Evolutionary conservation across 2,888 invertebrate species (phyloP), one percentile per base, ranked within the genome.

Genomic region (Philaethria dido): DNA sequence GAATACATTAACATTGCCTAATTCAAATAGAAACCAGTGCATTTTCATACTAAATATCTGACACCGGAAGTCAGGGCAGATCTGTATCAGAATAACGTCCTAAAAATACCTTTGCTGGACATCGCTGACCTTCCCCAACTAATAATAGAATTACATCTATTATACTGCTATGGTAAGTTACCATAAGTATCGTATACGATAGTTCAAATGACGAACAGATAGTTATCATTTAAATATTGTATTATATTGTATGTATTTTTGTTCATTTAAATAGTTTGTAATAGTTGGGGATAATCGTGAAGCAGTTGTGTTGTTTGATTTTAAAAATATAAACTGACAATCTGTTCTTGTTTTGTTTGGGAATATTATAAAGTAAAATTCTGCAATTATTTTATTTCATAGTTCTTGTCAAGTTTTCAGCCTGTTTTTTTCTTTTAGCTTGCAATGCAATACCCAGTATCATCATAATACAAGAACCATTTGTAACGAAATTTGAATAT

Each of bases 61-160:
- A 44, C 68, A 55, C 68, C 64, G 64, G 68, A 68, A 50, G 64
- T 62, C 48, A 62, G 62, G 64, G 45, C 22, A 68, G 68, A 68
- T 68, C 42, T 2, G 0, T 64, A 68, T 68, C 68, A 16, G 36
- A 39, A 42, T 44, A 59, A 48, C 47, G 42, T 52, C 29, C 44
- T 29, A 60, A n/a, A 60, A 60, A 50, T 48, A 36, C 48, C 47
- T 57, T 64, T 47, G 55, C 47, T 55, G 42, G 42, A 44, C 42
- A 54, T 22, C 42, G 45, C 45, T 48, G 57, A 57, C 64, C 64
- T 64, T 64, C 64, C 57, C 39, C 47, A 64, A 64, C 54, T 50
- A 63, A 62, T 52, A 48, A 62, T 60, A 47, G 60, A 47, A 60
- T 44, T 60, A 20, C 18, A 29, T 9, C 48, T 2, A 60, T 60